phyloP scores from a whole-genome alignment of 2,888 invertebrate genomes.

The Microplitis deprimator region DNA sequence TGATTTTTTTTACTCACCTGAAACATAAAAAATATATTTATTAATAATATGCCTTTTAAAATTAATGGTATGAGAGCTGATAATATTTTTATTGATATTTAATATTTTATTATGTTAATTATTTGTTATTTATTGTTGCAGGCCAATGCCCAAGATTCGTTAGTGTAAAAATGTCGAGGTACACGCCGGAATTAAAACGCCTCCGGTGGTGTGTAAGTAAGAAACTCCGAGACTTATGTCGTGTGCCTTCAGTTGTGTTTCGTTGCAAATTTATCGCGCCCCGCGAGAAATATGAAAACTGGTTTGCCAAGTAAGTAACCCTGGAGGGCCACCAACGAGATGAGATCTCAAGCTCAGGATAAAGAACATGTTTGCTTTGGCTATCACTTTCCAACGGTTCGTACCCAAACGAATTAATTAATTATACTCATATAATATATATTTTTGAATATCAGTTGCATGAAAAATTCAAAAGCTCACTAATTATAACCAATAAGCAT shows the following conservation, averaged over 20 bases:
- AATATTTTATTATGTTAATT: constrained; percentile 10
- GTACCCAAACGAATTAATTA: constrained; percentile 9
- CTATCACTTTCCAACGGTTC: constrained; percentile 27
- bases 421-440: neutral
- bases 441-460: neutral
- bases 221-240: constrained; percentile 40
- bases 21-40: constrained; percentile 54
- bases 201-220: constrained; percentile 11
- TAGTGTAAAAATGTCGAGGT: constrained; percentile 16
- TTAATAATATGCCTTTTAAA: constrained; percentile 8
- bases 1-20: constrained; percentile 58
- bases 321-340: constrained; percentile 46
- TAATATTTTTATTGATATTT: neutral
- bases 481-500: neutral
- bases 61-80: no score
- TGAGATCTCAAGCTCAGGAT: constrained; percentile 53
- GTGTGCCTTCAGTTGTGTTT: constrained; percentile 56
- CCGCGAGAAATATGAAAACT: constrained; percentile 62
- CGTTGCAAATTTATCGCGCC: constrained; percentile 60
- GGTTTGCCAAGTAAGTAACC: constrained; percentile 56
- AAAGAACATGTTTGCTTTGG: constrained; percentile 40
- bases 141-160: constrained; percentile 9
- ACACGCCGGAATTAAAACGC: constrained; percentile 15
- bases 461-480: neutral
- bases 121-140: constrained; percentile 8